Evolutionary conservation across 2,797 vertebrate genomes (phyloP), one percentile per base, ranked within the genome.

Genomic region (Anguilla megastoma): DNA sequence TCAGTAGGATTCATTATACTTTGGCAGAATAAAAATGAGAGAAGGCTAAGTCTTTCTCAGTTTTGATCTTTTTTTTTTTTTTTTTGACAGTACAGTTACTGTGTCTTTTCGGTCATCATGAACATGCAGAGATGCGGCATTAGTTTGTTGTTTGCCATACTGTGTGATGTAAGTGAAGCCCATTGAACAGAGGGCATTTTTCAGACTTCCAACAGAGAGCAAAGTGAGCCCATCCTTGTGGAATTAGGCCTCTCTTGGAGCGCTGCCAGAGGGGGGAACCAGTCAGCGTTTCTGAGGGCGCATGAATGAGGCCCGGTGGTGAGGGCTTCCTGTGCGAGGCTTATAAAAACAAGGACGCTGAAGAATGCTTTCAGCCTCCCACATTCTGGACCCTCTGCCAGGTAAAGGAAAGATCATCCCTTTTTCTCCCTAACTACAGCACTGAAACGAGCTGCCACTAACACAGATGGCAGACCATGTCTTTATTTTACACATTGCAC

Each of bases 241-340:
- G 66, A 63, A 69, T 74, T 69, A 87, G 88, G 63, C 14, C 63
- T 79, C 63, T 83, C 74, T 87, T 90, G 90, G 94, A 94, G 90
- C 85, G 90, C 91, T 86, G 94, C 94, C 95, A 94, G 91, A 1
- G 41, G 89, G 93, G 94, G 93, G 94, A 94, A 93, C 92, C 91
- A 92, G 95, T 96, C 95, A 96, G 95, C 94, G 52, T 93, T 95
- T 96, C 95, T 95, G 92, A 95, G 93, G 90, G 93, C 91, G 93
- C 94, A 94, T 94, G 93, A 96, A 95, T 95, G 95, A 95, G 95
- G 94, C 94, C 94, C 89, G 87, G 90, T 89, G 90, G 91, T 93
- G 90, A 58, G 90, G 89, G 95, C 92, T 96, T 97, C 96, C 95
- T 96, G 95, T 94, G 94, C 92, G 92, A 91, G 93, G 89, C 90